A percentile compares a stretch with the other conserved stretches of the same genome.
Evolutionary conservation across 2,113 vertebrate species (phyloP).

Genomic region (Polyodon spathula): DNA sequence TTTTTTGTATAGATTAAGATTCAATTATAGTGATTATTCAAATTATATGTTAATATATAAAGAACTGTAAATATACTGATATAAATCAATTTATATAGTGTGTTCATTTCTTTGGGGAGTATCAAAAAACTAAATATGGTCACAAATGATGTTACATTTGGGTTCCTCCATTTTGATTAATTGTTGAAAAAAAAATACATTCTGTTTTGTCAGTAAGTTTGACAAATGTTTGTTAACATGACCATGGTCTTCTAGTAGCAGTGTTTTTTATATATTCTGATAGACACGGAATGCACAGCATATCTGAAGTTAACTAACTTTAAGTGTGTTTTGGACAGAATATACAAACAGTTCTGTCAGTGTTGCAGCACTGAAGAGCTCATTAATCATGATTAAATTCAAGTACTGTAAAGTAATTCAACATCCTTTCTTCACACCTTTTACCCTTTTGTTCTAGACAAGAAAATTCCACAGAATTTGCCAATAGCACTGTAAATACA

Average conservation of each 20-base stretch:
- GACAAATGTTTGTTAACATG: constrained; percentile 39
- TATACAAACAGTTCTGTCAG: constrained; percentile 18
- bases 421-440: constrained; percentile 1
- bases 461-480: neutral
- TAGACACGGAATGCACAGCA: constrained; percentile 4
- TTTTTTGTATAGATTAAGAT: too few species aligned
- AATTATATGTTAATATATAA: too few species aligned
- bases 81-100: neutral
- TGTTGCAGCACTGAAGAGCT: constrained; percentile 53
- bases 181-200: constrained; percentile 1
- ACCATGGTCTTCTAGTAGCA: constrained; percentile 4
- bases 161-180: neutral
- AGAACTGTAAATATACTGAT: too few species aligned
- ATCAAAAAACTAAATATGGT: too few species aligned
- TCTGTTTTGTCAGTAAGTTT: constrained; percentile 16
- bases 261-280: neutral
- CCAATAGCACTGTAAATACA: neutral
- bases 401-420: constrained; percentile 38
- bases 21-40: too few species aligned
- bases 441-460: constrained; percentile 11
- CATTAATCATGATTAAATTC: constrained; percentile 71
- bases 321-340: constrained; percentile 10
- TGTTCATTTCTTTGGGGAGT: neutral
- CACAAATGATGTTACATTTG: neutral
- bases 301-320: constrained; percentile 13